These are phyloP conservation scores for Melitaea athalia DNA, from an alignment of 2,888 invertebrate genomes.

Conservation along the genomic window DNA sequence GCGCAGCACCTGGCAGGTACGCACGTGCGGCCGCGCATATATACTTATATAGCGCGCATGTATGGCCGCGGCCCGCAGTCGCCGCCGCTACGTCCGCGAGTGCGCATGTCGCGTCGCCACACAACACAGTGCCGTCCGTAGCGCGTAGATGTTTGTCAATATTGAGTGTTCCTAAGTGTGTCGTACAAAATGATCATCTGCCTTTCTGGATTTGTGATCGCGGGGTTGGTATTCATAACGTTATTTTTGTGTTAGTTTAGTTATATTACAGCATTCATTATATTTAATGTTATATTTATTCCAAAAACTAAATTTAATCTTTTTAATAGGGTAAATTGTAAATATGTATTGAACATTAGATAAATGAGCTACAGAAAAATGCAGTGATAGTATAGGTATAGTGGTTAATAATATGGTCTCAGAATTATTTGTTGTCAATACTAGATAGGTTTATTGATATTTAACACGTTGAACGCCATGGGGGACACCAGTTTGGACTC, in stretches of 20 bases:
- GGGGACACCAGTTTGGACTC: too few relatives aligned
- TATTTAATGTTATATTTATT: too few relatives aligned
- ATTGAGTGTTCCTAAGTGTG: neutral
- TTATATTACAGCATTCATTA: too few relatives aligned
- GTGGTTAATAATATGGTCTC: too few relatives aligned
- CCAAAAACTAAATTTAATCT: too few relatives aligned
- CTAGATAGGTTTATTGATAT: too few relatives aligned
- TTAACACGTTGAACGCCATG: too few relatives aligned
- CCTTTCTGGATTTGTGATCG: slow-evolving; percentile 78
- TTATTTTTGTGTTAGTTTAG: neutral
- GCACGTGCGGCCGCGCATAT: slow-evolving; percentile 36
- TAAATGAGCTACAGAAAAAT: too few relatives aligned
- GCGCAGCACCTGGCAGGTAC: slow-evolving; percentile 17
- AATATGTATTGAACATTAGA: too few relatives aligned
- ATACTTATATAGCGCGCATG: slow-evolving; percentile 37
- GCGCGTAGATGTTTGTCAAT: neutral
- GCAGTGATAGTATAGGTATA: too few relatives aligned
- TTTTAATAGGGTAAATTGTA: too few relatives aligned
- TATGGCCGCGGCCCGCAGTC: slow-evolving; percentile 15
- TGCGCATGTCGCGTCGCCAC: neutral
- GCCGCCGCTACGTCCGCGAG: neutral
- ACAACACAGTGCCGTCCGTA: neutral
- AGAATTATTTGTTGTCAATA: too few relatives aligned
- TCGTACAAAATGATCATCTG: slow-evolving; percentile 72
- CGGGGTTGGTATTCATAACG: slow-evolving; percentile 62